These are phyloP conservation scores for Pollicipes pollicipes DNA, from an alignment of 1,140 invertebrate species.

Conservation along the genomic window DNA sequence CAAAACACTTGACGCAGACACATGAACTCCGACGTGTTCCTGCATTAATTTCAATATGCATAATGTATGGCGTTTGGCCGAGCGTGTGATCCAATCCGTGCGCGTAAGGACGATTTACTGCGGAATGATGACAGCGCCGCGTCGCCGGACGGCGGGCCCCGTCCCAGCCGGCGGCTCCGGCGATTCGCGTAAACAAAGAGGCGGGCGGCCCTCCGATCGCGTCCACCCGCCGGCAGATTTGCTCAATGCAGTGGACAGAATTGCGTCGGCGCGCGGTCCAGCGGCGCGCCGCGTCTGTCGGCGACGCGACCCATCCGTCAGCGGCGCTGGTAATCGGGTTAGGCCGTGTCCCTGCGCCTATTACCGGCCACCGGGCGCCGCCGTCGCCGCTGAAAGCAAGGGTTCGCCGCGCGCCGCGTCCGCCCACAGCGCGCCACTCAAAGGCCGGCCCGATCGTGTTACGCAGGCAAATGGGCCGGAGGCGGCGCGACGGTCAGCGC, in stretches of 20 bases:
- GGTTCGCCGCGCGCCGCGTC: background rate
- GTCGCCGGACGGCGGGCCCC: background rate
- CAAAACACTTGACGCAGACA: too few relatives aligned
- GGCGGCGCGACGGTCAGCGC: background rate
- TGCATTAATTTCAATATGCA: too few relatives aligned
- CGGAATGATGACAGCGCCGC: background rate
- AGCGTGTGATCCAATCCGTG: background rate
- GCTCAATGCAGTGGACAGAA: slow-evolving; percentile 1
- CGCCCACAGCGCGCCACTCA: background rate
- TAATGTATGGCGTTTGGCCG: too few relatives aligned
- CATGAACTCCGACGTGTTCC: too few relatives aligned
- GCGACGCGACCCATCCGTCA: background rate
- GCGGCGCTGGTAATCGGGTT: background rate
- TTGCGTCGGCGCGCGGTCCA: background rate
- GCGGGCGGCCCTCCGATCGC: background rate
- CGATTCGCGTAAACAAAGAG: background rate
- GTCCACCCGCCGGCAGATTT: background rate
- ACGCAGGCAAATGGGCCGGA: background rate
- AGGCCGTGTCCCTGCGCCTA: background rate
- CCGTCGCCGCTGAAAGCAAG: background rate
- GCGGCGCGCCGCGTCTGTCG: background rate
- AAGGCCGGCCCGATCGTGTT: background rate
- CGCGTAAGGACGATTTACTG: background rate
- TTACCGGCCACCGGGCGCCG: background rate
- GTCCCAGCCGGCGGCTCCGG: background rate